phyloP scores from a whole-genome alignment of 2,113 vertebrate genomes.

The Phaetusa simplex region DNA sequence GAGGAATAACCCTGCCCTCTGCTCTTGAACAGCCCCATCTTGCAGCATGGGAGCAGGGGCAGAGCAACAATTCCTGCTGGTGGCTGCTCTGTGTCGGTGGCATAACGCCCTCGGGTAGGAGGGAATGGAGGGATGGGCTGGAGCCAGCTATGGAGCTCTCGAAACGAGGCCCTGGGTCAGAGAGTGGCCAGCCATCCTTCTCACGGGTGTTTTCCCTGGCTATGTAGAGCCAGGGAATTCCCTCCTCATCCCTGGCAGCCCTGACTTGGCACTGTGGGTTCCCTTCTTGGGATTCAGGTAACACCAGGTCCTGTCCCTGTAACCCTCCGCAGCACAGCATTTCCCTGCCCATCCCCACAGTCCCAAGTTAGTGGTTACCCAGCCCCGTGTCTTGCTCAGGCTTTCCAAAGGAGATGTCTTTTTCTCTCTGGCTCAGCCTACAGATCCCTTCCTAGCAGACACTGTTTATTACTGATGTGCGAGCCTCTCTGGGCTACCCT shows the following conservation, averaged over 20 bases:
- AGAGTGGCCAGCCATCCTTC: neutral
- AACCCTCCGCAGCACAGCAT: neutral
- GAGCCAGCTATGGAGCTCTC: neutral
- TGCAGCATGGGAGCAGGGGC: neutral
- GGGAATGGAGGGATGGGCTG: neutral
- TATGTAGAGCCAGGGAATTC: neutral
- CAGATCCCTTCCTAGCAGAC: neutral
- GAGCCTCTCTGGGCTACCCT: neutral
- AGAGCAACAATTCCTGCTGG: neutral
- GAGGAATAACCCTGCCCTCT: neutral
- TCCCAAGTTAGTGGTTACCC: neutral
- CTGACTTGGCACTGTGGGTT: neutral
- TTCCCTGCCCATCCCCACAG: neutral
- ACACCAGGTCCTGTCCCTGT: neutral
- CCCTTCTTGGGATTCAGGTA: accelerated
- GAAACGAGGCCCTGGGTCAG: neutral
- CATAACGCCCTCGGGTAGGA: neutral
- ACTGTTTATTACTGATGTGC: neutral
- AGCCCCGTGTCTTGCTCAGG: neutral
- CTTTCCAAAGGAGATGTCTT: neutral
- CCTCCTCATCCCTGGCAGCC: neutral
- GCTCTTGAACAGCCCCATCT: neutral
- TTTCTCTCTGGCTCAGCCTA: neutral
- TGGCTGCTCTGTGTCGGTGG: neutral
- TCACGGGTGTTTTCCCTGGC: neutral